Evolutionary conservation across 2,113 vertebrate genomes (phyloP).

Genomic region (Lepus timidus): DNA sequence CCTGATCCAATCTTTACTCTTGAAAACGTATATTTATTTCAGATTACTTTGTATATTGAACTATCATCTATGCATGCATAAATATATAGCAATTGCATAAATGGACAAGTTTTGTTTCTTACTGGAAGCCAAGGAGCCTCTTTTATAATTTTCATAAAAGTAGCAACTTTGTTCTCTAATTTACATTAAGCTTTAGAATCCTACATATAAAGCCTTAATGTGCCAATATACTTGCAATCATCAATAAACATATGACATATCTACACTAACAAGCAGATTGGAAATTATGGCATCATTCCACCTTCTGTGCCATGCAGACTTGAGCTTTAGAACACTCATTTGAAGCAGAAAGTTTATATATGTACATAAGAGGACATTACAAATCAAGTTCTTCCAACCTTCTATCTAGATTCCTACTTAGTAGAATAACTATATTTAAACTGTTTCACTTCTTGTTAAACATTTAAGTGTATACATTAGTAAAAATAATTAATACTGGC

Average conservation of each 20-base stretch:
- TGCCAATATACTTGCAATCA: conserved; percentile 62
- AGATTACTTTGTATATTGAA: conserved; percentile 62
- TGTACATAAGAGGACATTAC: neutral
- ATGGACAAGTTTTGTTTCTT: conserved; percentile 50
- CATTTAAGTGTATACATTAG: neutral
- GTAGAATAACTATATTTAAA: conserved; percentile 3
- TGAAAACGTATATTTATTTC: conserved; percentile 26
- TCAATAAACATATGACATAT: conserved; percentile 81
- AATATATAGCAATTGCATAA: conserved; percentile 49
- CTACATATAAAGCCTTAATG: conserved; percentile 68
- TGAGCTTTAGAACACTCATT: conserved; percentile 65
- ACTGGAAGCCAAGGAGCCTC: conserved; percentile 7
- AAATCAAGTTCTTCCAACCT: conserved; percentile 25
- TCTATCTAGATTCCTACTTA: neutral
- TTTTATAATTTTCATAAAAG: conserved; percentile 58
- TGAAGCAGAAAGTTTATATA: conserved; percentile 73
- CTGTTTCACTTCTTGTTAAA: neutral
- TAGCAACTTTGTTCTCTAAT: conserved; percentile 64
- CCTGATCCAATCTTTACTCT: conserved; percentile 21
- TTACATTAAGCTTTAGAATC: conserved; percentile 69
- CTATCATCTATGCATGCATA: conserved; percentile 53
- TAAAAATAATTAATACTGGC: neutral
- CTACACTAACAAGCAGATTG: conserved; percentile 72
- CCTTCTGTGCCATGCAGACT: conserved; percentile 75
- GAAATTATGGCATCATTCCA: conserved; percentile 73